These are phyloP conservation scores for Lepidurus apus DNA, from an alignment of 1,140 invertebrate species.

Conservation along the genomic window DNA sequence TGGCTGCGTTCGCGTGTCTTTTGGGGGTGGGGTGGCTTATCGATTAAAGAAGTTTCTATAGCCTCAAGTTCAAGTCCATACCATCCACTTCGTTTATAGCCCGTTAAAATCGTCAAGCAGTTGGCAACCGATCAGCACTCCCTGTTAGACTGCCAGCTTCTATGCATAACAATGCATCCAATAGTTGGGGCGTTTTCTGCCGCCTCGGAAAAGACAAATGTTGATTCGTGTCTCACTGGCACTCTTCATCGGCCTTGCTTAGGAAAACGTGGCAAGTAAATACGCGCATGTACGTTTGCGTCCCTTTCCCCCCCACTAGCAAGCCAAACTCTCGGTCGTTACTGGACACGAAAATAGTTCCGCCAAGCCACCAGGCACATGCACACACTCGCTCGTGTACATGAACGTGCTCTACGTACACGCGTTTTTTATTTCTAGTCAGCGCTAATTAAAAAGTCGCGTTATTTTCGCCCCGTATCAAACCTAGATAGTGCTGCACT, in stretches of 20 bases:
- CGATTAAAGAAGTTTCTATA: not conserved
- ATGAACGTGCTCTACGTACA: no score
- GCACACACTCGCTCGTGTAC: not conserved
- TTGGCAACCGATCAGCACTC: not conserved
- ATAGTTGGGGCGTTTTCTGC: not conserved
- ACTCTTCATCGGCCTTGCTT: conserved; percentile 10
- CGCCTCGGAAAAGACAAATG: not conserved
- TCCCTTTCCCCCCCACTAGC: not conserved
- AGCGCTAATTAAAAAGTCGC: no score
- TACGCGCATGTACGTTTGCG: not conserved
- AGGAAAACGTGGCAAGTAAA: conserved; percentile 12
- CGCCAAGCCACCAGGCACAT: not conserved
- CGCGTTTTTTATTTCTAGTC: no score
- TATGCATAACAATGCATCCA: not conserved
- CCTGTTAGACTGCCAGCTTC: not conserved
- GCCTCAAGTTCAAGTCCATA: not conserved
- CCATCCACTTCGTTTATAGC: not conserved
- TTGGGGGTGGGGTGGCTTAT: not conserved
- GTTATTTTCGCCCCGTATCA: no score
- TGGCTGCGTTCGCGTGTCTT: not conserved
- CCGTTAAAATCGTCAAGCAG: not conserved
- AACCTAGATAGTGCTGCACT: no score
- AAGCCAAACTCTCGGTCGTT: conserved; percentile 13
- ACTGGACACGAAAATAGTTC: not conserved
- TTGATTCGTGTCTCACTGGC: not conserved